Percentiles rank a stretch among this genome's conserved stretches.
Conservation (phyloP, 2,797 vertebrate species). For the Sebastiscus tertius region DNA sequence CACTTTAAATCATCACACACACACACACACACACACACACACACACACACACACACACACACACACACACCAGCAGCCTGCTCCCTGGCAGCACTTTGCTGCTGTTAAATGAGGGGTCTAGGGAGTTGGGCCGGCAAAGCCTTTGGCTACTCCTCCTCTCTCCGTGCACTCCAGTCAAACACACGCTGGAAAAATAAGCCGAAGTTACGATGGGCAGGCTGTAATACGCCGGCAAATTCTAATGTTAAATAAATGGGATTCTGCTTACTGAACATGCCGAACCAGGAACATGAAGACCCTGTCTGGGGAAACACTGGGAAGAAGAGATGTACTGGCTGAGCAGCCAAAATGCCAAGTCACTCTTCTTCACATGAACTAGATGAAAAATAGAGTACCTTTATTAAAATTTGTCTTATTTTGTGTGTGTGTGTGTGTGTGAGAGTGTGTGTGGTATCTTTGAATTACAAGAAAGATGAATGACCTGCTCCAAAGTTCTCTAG, state of each 20-base stretch:
- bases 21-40: background rate
- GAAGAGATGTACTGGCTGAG: background rate
- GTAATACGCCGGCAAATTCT: slow-evolving; percentile 16
- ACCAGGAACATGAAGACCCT: background rate
- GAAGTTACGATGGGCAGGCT: slow-evolving; percentile 14
- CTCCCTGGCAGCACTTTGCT: slow-evolving; percentile 68
- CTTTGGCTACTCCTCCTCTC: slow-evolving; percentile 51
- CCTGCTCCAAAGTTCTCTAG: background rate
- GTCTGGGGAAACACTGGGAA: background rate
- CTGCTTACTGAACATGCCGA: slow-evolving; percentile 3
- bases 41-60: background rate
- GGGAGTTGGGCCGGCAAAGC: slow-evolving; percentile 67
- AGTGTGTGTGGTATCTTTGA: background rate
- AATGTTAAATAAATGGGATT: slow-evolving; percentile 24
- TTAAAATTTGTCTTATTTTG: background rate
- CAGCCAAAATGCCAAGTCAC: background rate
- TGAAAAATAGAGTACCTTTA: background rate
- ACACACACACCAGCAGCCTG: background rate
- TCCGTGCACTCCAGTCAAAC: slow-evolving; percentile 39
- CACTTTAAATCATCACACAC: slow-evolving; percentile 67
- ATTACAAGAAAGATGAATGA: background rate
- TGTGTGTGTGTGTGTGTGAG: background rate
- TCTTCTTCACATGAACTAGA: background rate
- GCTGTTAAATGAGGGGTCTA: slow-evolving; percentile 76
- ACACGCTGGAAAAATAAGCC: slow-evolving; percentile 25